Base-by-base conservation (phyloP, 2,797 vertebrate species). In the Onychomys arenicola region DNA sequence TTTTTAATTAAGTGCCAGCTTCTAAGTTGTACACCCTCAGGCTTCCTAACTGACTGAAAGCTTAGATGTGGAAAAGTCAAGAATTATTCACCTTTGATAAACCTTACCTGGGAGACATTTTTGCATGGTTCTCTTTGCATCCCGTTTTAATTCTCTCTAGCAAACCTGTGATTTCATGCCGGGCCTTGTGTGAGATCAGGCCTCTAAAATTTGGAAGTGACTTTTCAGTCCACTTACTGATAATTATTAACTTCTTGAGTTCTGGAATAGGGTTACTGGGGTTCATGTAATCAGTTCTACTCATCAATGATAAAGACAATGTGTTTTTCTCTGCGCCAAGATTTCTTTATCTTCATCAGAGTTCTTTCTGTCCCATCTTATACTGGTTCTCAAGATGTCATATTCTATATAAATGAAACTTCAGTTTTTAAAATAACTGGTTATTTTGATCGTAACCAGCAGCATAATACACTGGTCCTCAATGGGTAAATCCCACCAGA, bases 11-110 rank as follows among this genome's bases (percentile, higher is more conserved):
- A 78, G 32, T 69, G 11, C n/a, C 46, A 88, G 4, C 67, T 46
- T 76, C 71, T 65, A 77, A 85, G 27, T 37, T 59, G 37, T 55
- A 37, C 61, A 23, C 0, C 10, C 17, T 59, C 85, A 19, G 13
- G 86, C 8, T 88, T 96, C 85, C 46, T 90, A 91, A 89, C 7
- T 83, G 23, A 85, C 16, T 9, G 43, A 61, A 91, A 75, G 40
- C 3, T 91, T 49, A 92, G 6, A 78, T 87, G n/a, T 19, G 92
- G 80, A 97, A 89, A 95, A 89, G n/a, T 32, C 1, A 96, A 92
- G 52, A 69, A 89, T 82, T 65, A 27, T 1, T 21, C 27, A n/a
- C 10, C 8, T 93, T 29, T 86, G 43, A 49, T 0, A 93, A 16
- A 0, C 11, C 91, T 97, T 84, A 82, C 21, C 78, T 34, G 5